Conservation (phyloP, 1,140 invertebrate genomes). For the Brachionus rotundiformis region DNA sequence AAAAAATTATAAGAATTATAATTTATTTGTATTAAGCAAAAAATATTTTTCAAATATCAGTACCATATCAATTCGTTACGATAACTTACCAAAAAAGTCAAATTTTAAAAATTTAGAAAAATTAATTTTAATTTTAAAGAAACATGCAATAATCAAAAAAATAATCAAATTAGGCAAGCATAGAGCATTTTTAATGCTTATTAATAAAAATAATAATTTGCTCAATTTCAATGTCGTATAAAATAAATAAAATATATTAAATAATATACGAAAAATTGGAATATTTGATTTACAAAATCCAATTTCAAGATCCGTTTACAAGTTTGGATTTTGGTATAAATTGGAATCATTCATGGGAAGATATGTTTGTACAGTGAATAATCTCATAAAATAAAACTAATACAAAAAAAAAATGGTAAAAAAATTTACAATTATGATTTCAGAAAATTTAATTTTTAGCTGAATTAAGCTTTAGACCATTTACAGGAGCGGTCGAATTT, state of each 20-base stretch:
- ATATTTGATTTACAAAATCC: neutral
- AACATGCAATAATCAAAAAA: neutral
- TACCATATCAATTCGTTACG: neutral
- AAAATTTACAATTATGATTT: slow-evolving; percentile 22
- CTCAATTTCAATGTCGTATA: neutral
- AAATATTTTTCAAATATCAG: neutral
- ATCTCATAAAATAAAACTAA: slow-evolving; percentile 11
- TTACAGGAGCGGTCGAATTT: neutral
- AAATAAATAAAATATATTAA: slow-evolving; percentile 20
- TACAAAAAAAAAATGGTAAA: neutral
- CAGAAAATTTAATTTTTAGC: neutral
- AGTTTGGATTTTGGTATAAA: neutral
- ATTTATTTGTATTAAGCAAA: neutral
- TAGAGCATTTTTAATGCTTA: neutral
- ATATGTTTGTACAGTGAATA: neutral
- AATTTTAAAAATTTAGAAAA: neutral
- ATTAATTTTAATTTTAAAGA: neutral
- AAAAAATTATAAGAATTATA: neutral
- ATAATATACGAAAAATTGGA: neutral
- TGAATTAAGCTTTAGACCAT: neutral
- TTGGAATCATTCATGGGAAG: neutral
- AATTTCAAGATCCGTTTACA: neutral
- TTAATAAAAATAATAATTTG: too few relatives aligned
- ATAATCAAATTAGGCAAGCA: neutral
- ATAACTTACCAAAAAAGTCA: neutral